These are phyloP conservation scores for Metopia argyrocephala DNA, from an alignment of 2,888 invertebrate genomes.

Conservation along the genomic window DNA sequence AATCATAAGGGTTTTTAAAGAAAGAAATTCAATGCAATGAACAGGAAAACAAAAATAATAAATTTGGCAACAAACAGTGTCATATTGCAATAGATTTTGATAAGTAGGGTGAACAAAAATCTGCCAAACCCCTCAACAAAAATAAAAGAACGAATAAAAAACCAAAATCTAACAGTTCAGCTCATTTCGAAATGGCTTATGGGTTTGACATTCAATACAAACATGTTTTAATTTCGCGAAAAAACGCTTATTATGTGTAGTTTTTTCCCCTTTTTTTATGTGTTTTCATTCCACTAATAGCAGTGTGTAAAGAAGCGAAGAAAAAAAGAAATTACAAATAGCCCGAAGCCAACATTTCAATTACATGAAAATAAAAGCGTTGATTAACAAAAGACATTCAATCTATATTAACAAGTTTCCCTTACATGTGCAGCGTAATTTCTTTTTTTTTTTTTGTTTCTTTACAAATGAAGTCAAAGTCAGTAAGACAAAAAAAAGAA, in stretches of 20 bases:
- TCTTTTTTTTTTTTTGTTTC: conserved; percentile 8
- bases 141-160: too few species aligned
- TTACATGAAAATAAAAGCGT: conserved; percentile 41
- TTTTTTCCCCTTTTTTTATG: not conserved
- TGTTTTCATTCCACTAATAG: not conserved
- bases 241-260: not conserved
- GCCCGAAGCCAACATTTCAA: conserved; percentile 37
- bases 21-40: too few species aligned
- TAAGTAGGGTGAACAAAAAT: too few species aligned
- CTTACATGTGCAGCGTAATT: conserved; percentile 30
- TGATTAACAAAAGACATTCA: conserved; percentile 40
- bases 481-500: too few species aligned
- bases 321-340: not conserved
- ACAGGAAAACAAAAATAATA: too few species aligned
- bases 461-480: too few species aligned
- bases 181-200: not conserved
- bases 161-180: not conserved
- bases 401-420: conserved; percentile 20
- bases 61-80: too few species aligned
- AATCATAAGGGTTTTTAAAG: not conserved
- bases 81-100: too few species aligned
- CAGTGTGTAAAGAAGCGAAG: not conserved
- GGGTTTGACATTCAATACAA: not conserved
- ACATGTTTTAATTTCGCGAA: not conserved
- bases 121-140: not conserved